Evolutionary conservation across 1,140 invertebrate genomes (phyloP).

Genomic region (Drosophila ananassae): DNA sequence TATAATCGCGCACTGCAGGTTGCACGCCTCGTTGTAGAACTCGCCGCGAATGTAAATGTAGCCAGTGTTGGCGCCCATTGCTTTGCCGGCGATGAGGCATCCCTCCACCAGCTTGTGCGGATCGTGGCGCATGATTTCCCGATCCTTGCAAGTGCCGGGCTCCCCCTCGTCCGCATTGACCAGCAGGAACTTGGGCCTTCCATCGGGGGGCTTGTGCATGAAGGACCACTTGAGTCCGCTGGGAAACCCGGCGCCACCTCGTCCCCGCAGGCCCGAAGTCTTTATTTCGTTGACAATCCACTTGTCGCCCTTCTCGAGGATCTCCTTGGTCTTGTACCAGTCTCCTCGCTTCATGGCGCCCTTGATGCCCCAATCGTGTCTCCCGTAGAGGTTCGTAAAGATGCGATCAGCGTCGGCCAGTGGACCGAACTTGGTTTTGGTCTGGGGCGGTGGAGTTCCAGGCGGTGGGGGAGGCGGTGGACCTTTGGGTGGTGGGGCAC

Average conservation of each 20-base stretch:
- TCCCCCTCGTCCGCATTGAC: slow-evolving; percentile 93
- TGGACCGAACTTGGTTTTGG: slow-evolving; percentile 66
- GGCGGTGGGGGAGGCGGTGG: slow-evolving; percentile 59
- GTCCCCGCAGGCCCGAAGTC: slow-evolving; percentile 89
- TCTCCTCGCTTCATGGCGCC: slow-evolving; percentile 69
- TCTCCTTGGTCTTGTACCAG: slow-evolving; percentile 75
- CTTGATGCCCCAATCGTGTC: slow-evolving; percentile 69
- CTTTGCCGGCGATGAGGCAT: slow-evolving; percentile 88
- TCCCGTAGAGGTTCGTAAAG: slow-evolving; percentile 72
- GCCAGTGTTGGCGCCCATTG: slow-evolving; percentile 90
- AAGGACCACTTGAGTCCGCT: slow-evolving; percentile 92
- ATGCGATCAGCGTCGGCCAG: slow-evolving; percentile 66
- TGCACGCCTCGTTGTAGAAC: slow-evolving; percentile 92
- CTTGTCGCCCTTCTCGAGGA: slow-evolving; percentile 49
- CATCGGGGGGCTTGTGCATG: slow-evolving; percentile 86
- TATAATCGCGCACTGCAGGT: slow-evolving; percentile 89
- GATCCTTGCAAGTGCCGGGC: slow-evolving; percentile 92
- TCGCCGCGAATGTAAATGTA: slow-evolving; percentile 93
- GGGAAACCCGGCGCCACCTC: slow-evolving; percentile 92
- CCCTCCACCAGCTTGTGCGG: slow-evolving; percentile 92
- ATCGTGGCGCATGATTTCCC: slow-evolving; percentile 91
- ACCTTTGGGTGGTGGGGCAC: slow-evolving; percentile 17
- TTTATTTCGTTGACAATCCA: slow-evolving; percentile 88
- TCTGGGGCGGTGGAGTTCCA: slow-evolving; percentile 64
- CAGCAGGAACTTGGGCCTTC: slow-evolving; percentile 90